Percentiles rank a stretch among this genome's conserved stretches.
These are phyloP conservation scores for Malurus cyaneus DNA, from an alignment of 2,113 vertebrate genomes.

Conservation along the genomic window DNA sequence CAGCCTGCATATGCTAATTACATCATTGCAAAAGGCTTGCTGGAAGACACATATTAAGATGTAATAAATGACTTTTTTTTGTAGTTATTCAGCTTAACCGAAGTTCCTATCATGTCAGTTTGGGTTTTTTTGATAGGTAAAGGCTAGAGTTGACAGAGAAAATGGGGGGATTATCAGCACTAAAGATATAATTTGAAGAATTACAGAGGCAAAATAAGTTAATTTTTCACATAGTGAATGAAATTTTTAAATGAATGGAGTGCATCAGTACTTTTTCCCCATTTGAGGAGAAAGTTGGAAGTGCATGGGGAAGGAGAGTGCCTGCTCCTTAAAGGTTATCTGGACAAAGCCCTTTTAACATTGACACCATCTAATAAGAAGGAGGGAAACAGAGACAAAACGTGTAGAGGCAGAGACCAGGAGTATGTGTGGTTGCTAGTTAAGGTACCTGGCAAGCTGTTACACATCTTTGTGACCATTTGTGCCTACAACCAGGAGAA, in stretches of 20 bases:
- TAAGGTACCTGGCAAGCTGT: background rate
- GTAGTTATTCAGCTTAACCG: background rate
- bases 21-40: background rate
- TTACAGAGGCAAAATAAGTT: background rate
- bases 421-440: accelerated
- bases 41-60: background rate
- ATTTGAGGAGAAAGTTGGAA: background rate
- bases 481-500: background rate
- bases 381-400: background rate
- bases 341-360: background rate
- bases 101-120: background rate
- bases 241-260: background rate
- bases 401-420: accelerated
- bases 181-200: background rate
- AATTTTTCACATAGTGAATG: background rate
- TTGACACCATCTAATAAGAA: background rate
- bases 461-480: background rate
- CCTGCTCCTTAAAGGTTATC: background rate
- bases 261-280: background rate
- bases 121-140: background rate
- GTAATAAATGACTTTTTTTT: background rate
- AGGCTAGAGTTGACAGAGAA: background rate
- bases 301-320: background rate
- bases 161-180: background rate
- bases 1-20: background rate